Conservation (phyloP, 2,797 vertebrate species). For the Lycodopsis pacificus region DNA sequence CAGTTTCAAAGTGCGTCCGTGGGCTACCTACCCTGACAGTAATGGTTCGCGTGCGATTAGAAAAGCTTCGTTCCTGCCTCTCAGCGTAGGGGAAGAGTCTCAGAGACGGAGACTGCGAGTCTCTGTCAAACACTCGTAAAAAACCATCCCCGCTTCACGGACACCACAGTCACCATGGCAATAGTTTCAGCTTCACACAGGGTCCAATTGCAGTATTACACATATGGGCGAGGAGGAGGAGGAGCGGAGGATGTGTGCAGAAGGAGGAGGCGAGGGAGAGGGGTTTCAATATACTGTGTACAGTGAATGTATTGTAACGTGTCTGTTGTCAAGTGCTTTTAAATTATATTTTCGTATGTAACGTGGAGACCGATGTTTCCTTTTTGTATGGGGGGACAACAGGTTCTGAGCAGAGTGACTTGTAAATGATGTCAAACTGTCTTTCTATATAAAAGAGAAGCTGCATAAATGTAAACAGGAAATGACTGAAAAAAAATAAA, state of each 20-base stretch:
- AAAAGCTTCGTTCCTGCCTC: constrained; percentile 36
- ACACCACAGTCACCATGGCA: constrained; percentile 82
- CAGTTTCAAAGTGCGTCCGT: constrained; percentile 29
- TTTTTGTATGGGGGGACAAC: constrained; percentile 89
- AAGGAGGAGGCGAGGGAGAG: constrained; percentile 88
- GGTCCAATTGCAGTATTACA: constrained; percentile 89
- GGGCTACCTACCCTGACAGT: constrained; percentile 19
- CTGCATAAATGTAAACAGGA: constrained; percentile 81
- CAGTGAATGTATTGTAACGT: constrained; percentile 99
- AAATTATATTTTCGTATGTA: constrained; percentile 99
- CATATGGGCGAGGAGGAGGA: constrained; percentile 46
- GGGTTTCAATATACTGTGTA: constrained; percentile 94
- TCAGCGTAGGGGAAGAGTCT: constrained; percentile 5
- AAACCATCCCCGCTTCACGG: constrained; percentile 86
- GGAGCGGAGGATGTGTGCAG: constrained; percentile 69
- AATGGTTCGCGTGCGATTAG: constrained; percentile 14
- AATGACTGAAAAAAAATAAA: constrained; percentile 72
- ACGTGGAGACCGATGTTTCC: constrained; percentile 89
- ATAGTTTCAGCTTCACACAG: constrained; percentile 80
- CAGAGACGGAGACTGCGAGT: constrained; percentile 61
- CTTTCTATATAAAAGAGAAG: constrained; percentile 82
- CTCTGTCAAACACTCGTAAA: constrained; percentile 89
- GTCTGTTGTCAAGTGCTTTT: constrained; percentile 96
- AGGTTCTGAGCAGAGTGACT: constrained; percentile 82
- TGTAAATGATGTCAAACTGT: constrained; percentile 79